These are phyloP conservation scores for Heliconius hortense DNA, from an alignment of 2,888 invertebrate genomes.

Conservation along the genomic window DNA sequence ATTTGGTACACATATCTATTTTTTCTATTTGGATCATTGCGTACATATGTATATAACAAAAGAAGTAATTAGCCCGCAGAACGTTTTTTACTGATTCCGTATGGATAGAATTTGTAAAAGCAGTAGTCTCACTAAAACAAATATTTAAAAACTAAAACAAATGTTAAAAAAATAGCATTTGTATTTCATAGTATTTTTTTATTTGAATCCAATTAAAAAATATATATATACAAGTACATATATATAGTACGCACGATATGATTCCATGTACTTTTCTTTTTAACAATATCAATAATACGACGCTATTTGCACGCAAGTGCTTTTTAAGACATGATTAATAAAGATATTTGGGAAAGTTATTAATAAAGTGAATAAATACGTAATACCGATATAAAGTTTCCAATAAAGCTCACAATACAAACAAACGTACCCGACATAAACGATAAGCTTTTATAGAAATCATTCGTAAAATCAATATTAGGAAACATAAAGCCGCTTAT, in stretches of 20 bases:
- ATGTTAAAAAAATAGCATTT: background rate
- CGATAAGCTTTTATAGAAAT: conserved; percentile 39
- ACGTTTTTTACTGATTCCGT: conserved; percentile 7
- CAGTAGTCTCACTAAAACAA: background rate
- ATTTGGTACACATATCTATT: background rate
- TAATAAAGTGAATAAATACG: background rate
- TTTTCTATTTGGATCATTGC: conserved; percentile 8
- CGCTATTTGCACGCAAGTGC: background rate
- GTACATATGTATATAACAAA: conserved; percentile 8
- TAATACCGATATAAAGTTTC: conserved; percentile 4
- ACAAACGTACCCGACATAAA: conserved; percentile 29
- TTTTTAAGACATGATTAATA: background rate
- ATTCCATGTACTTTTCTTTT: background rate
- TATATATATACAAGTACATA: background rate
- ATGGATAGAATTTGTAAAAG: conserved; percentile 11
- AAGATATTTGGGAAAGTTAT: background rate
- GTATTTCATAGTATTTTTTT: background rate
- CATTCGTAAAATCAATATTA: conserved; percentile 50
- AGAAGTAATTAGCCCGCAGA: conserved; percentile 12
- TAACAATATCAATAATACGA: background rate
- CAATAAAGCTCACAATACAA: conserved; percentile 14
- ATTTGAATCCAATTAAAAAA: background rate
- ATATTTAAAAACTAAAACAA: background rate
- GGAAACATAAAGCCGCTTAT: conserved; percentile 57
- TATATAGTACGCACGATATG: background rate